Percentiles rank a stretch among this genome's conserved stretches.
Evolutionary conservation across 2,113 vertebrate species (phyloP).

Genomic region (Mesembrinibis cayennensis): DNA sequence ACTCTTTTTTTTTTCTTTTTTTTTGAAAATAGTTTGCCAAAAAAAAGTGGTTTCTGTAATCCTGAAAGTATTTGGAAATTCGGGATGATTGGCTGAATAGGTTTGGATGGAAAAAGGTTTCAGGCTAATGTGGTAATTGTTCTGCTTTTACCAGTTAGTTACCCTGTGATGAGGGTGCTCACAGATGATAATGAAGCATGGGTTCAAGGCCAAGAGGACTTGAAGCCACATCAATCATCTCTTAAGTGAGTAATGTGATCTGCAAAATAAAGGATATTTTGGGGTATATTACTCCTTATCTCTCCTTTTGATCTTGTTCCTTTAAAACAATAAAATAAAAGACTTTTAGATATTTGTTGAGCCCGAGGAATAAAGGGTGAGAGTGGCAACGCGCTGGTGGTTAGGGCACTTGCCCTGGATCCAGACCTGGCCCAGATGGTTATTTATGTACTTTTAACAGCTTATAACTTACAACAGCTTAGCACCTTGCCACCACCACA

Average conservation of each 20-base stretch:
- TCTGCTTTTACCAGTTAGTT: not conserved
- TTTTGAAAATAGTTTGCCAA: not conserved
- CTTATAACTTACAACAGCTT: not conserved
- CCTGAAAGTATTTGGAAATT: not conserved
- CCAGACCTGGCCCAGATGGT: not conserved
- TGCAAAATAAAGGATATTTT: not conserved
- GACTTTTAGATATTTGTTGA: not conserved
- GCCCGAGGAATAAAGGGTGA: not conserved
- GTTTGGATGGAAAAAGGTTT: not conserved
- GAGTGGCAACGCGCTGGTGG: fast-evolving
- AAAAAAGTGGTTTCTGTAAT: not conserved
- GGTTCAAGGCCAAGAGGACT: not conserved
- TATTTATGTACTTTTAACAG: not conserved
- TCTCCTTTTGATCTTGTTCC: not conserved
- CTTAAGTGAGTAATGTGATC: not conserved
- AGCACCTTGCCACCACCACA: not conserved
- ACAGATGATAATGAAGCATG: not conserved
- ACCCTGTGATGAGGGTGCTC: not conserved
- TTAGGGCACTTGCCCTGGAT: not conserved
- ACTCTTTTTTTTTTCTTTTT: no score
- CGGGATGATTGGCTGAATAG: not conserved
- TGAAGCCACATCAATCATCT: not conserved
- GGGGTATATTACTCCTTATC: not conserved
- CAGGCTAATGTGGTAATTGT: not conserved
- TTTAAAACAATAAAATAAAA: not conserved